phyloP scores from a whole-genome alignment of 2,888 invertebrate species.

The Thelaira solivaga region DNA sequence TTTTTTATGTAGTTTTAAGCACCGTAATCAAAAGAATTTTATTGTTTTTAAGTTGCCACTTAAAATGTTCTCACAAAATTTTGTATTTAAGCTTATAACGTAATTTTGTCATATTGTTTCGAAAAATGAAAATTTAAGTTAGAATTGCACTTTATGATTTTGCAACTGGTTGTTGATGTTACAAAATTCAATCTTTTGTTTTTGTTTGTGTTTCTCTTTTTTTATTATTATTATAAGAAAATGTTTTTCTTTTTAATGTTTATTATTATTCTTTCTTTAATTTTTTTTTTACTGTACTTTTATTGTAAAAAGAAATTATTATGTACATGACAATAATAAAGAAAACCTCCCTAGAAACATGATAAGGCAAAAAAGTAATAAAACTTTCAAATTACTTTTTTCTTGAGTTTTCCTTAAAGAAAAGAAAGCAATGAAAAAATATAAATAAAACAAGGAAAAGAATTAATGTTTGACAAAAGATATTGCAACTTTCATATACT shows the following conservation, averaged over 20 bases:
- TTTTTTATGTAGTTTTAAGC: not conserved
- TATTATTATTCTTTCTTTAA: no score
- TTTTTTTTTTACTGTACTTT: no score
- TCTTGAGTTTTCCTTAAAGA: constrained; percentile 30
- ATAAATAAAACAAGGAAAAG: constrained; percentile 45
- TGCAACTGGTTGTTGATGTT: constrained; percentile 47
- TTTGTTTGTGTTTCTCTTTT: no score
- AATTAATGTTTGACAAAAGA: constrained; percentile 61
- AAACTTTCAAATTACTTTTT: constrained; percentile 67
- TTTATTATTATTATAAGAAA: constrained; percentile 16
- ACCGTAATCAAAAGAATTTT: not conserved
- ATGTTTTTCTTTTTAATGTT: constrained; percentile 19
- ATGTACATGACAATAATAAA: constrained; percentile 60
- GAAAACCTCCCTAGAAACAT: constrained; percentile 61
- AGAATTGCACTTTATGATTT: constrained; percentile 26
- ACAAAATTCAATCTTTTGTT: not conserved
- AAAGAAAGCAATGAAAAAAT: constrained; percentile 29
- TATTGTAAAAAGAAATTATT: constrained; percentile 56
- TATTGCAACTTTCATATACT: constrained; percentile 40
- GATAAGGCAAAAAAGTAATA: constrained; percentile 65
- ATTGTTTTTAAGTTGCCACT: not conserved
- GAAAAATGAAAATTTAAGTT: constrained; percentile 8
- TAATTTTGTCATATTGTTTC: constrained; percentile 7
- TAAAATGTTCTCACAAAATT: constrained; percentile 2
- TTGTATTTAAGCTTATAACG: constrained; percentile 9